Conservation (phyloP, 2,797 vertebrate genomes). For the Phrynocephalus forsythii region DNA sequence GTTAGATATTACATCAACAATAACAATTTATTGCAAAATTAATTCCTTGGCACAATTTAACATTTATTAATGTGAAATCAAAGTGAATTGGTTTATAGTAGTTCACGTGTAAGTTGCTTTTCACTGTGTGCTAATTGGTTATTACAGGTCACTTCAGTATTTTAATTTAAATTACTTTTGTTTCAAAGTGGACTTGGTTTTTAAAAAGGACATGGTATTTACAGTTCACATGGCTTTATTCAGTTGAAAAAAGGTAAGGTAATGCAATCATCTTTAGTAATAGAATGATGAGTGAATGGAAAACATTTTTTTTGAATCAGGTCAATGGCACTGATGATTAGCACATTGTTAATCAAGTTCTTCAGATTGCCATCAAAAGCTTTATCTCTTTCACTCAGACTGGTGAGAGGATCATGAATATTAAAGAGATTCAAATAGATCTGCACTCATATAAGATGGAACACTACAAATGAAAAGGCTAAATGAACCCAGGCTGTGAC, state of each 20-base stretch:
- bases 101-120: conserved; percentile 75
- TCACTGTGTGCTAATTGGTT: conserved; percentile 79
- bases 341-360: conserved; percentile 89
- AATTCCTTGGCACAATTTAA: conserved; percentile 85
- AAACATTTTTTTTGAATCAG: conserved; percentile 87
- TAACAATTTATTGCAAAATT: conserved; percentile 86
- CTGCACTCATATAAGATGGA: conserved; percentile 83
- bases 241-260: conserved; percentile 83
- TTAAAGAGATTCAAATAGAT: conserved; percentile 86
- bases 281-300: conserved; percentile 83
- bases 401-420: conserved; percentile 88
- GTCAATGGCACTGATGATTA: conserved; percentile 88
- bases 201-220: conserved; percentile 78
- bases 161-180: conserved; percentile 83
- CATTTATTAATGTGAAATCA: conserved; percentile 81
- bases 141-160: conserved; percentile 84
- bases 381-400: conserved; percentile 83
- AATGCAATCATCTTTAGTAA: conserved; percentile 86
- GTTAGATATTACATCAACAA: conserved; percentile 82
- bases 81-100: conserved; percentile 80
- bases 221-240: conserved; percentile 81
- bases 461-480: conserved; percentile 83
- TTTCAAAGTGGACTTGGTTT: conserved; percentile 77
- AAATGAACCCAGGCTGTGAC: conserved; percentile 81
- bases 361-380: conserved; percentile 86